phyloP scores from a whole-genome alignment of 2,797 vertebrate genomes.

The Loris lydekkerianus region DNA sequence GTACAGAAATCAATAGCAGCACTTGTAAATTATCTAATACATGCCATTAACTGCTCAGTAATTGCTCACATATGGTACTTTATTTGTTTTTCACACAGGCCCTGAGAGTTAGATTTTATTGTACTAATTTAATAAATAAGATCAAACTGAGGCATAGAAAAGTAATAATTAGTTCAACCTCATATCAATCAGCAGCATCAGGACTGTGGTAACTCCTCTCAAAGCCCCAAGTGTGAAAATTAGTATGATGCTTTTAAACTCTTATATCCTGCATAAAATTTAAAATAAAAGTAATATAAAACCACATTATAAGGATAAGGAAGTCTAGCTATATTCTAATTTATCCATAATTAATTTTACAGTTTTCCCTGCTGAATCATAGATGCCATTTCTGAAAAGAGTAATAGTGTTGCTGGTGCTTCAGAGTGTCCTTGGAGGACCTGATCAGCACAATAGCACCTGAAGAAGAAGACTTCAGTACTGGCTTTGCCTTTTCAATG shows the following conservation, averaged over 20 bases:
- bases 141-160: neutral
- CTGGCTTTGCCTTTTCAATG: neutral
- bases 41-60: neutral
- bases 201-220: neutral
- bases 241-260: neutral
- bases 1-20: neutral
- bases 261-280: neutral
- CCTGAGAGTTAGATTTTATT: neutral
- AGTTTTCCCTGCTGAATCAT: neutral
- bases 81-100: neutral
- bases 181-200: neutral
- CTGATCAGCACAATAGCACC: neutral
- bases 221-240: conserved; percentile 4
- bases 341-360: neutral
- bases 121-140: conserved; percentile 1
- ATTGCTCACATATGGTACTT: neutral
- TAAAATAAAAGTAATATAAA: conserved; percentile 15
- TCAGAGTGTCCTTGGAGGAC: too few species aligned
- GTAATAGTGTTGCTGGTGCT: neutral
- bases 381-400: neutral
- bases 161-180: neutral
- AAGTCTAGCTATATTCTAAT: neutral
- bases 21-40: neutral
- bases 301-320: neutral
- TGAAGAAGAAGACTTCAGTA: neutral